Evolutionary conservation across 2,113 vertebrate species (phyloP).

Genomic region (Zootoca vivipara): DNA sequence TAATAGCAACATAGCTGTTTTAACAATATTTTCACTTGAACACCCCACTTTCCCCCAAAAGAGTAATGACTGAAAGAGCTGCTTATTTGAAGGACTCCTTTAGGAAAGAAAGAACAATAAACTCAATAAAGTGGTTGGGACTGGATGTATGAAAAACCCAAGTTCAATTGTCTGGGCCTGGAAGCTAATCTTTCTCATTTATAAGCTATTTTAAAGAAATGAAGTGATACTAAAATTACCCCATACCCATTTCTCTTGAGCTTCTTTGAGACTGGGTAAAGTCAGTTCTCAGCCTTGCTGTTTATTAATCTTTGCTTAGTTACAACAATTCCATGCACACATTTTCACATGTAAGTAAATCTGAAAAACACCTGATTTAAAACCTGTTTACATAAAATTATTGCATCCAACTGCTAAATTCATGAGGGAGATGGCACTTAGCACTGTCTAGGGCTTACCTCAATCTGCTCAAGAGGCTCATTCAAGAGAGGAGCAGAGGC

Average conservation of each 20-base stretch:
- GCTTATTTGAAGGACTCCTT: neutral
- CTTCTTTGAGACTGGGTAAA: neutral
- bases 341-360: neutral
- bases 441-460: neutral
- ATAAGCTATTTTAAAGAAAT: neutral
- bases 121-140: neutral
- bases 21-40: neutral
- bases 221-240: neutral
- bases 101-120: neutral
- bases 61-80: neutral
- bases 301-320: neutral
- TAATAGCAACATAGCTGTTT: neutral
- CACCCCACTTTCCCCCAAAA: neutral
- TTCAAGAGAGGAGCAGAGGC: neutral
- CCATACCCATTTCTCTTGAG: neutral
- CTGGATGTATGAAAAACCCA: neutral
- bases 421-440: accelerated
- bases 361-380: neutral
- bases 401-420: neutral
- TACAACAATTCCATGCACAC: neutral
- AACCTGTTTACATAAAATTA: neutral
- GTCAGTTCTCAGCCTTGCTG: accelerated
- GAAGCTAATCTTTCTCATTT: neutral
- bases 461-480: neutral
- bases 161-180: neutral